Conservation (phyloP, 2,797 vertebrate species). For the Salarias fasciatus region DNA sequence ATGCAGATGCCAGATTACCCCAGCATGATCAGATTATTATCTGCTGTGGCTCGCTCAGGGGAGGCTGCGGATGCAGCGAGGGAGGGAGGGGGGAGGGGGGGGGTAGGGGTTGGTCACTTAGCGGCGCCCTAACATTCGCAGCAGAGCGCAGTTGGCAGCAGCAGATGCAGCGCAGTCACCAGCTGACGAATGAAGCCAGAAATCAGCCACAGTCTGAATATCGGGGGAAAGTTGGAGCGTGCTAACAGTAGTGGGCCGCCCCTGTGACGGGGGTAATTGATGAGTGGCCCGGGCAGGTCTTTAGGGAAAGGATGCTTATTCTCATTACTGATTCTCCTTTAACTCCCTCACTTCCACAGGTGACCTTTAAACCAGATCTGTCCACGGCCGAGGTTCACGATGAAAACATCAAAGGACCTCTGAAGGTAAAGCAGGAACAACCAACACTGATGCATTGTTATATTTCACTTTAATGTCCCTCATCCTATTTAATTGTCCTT, state of each 20-base stretch:
- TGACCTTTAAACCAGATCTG: slow-evolving; percentile 86
- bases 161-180: slow-evolving; percentile 35
- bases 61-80: slow-evolving; percentile 23
- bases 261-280: slow-evolving; percentile 31
- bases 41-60: slow-evolving; percentile 43
- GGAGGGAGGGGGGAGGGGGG: neutral
- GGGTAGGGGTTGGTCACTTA: slow-evolving; percentile 2
- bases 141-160: slow-evolving; percentile 32
- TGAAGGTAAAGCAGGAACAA: slow-evolving; percentile 79
- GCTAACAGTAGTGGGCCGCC: neutral
- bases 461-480: neutral
- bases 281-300: slow-evolving; percentile 18
- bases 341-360: slow-evolving; percentile 65
- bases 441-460: neutral
- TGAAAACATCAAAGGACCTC: slow-evolving; percentile 85
- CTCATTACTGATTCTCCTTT: slow-evolving; percentile 47
- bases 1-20: slow-evolving; percentile 60
- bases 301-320: slow-evolving; percentile 53
- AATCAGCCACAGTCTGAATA: slow-evolving; percentile 14
- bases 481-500: too few species aligned
- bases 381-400: slow-evolving; percentile 86
- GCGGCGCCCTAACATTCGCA: slow-evolving; percentile 17
- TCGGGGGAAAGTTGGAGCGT: too few species aligned
- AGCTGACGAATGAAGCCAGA: neutral
- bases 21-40: slow-evolving; percentile 69